Evolutionary conservation across 2,113 vertebrate species (phyloP), one percentile per base, ranked within the genome.

Genomic region (Plectropomus leopardus): DNA sequence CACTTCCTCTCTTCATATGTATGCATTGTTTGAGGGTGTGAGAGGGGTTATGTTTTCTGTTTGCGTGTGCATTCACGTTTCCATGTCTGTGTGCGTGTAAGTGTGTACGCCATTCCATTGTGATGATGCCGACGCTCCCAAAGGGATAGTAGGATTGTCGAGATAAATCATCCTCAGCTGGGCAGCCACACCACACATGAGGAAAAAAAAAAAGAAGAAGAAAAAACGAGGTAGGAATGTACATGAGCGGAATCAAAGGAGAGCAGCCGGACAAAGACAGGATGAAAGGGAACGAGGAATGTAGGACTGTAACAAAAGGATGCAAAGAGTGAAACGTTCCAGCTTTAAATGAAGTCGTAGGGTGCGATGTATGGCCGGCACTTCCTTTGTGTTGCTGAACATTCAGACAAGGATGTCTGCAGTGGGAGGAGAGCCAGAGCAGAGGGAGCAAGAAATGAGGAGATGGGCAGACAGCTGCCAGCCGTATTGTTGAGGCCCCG

Each of bases 151-250:
- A 53, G 79, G 73, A 85, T 88, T 91, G 91, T 91, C 88, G 76
- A 81, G 74, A 90, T 90, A 85, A 91, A 91, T 92, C 85, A 91
- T 86, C 70, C 80, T 92, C 90, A 89, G 75, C 51, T 65, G 80
- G 60, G 72, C 48, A 87, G 55, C 76, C 61, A 60, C 78, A 88
- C 78, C 85, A 77, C 84, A 91, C 75, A 76, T 21, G 32, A 72
- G 73, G 44, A n/a, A 57, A 61, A 36, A 55, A 28, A 48, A 16
- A 11, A 5, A 30, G 34, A 14, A 23, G 15, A 17, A 10, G 15
- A 19, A 40, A 24, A 32, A 9, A 47, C 3, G 54, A 65, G 70
- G 57, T 16, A 64, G 53, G 17, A 59, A 65, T 24, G 16, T 53
- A 36, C 78, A 73, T 15, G 51, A 78, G 51, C 14, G 6, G 63